Evolutionary conservation across 2,797 vertebrate species (phyloP), one percentile per base, ranked within the genome.

Genomic region (Argyrosomus regius): DNA sequence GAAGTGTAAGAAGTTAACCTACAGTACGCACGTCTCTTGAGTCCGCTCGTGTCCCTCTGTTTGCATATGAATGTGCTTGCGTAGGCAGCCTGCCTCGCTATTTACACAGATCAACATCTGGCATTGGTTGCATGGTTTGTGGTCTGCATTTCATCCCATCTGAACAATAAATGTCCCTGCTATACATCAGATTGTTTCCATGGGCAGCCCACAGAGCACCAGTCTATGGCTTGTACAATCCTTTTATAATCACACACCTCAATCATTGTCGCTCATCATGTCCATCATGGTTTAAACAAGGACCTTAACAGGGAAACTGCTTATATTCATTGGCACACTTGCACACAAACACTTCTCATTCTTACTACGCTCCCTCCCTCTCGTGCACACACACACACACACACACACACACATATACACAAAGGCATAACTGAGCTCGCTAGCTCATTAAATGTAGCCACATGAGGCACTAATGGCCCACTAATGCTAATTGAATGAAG

Each of bases 71-170:
- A 85, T 82, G 85, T 87, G 78, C 87, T 75, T 88, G 75, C 80
- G 77, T 84, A 69, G 77, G 85, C 86, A 83, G 84, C 60, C 62
- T 54, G 72, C 72, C 35, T 86, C 18, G 39, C 80, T 82, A 74
- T 89, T 85, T 91, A 77, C 85, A 86, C 71, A 78, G 70, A 88
- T 90, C 81, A 80, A 88, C 92, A 91, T 92, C 90, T 93, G 93
- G 93, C 87, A 88, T 68, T 35, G 46, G 77, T 87, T 89, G 85
- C 84, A 74, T 69, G 82, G 74, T 86, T 88, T 91, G 82, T 74
- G 90, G 88, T 85, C 83, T 79, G 84, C 82, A 90, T 83, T 88
- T 88, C 83, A 90, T 91, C 85, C 80, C 82, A 84, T 89, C 83
- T 71, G 78, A 85, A 90, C 75, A 85, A 89, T 91, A 85, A 91